A percentile compares a stretch with the other conserved stretches of the same genome.
Evolutionary conservation across 2,888 invertebrate genomes (phyloP).

Genomic region (Aphidoletes aphidimyza): DNA sequence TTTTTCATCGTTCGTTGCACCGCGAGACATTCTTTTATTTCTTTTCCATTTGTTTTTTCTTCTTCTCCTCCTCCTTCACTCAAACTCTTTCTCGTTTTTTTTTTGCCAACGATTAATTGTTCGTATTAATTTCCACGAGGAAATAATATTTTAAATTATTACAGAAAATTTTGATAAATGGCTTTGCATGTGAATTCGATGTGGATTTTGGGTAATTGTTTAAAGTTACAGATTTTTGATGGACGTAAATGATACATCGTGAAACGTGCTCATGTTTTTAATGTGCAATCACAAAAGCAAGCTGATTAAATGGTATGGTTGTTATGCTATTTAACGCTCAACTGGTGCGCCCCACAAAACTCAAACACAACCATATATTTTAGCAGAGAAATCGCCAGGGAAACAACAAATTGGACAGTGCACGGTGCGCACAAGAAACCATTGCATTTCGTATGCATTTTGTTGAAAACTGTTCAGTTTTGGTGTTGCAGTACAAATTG

Average conservation of each 20-base stretch:
- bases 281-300: background rate
- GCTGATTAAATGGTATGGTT: conserved; percentile 7
- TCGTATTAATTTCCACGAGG: background rate
- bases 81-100: too few species aligned
- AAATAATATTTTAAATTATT: conserved; percentile 13
- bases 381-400: conserved; percentile 4
- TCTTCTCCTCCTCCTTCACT: background rate
- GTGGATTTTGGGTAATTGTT: conserved; percentile 25
- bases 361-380: background rate
- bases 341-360: background rate
- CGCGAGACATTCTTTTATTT: background rate
- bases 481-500: conserved; percentile 3
- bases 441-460: background rate
- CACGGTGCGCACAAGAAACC: too few species aligned
- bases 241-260: background rate
- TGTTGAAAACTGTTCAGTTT: too few species aligned
- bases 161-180: conserved; percentile 9
- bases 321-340: background rate
- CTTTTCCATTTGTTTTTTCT: background rate
- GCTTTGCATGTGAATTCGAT: conserved; percentile 19
- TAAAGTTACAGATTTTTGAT: conserved; percentile 25
- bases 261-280: background rate
- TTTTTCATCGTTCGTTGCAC: conserved; percentile 12
- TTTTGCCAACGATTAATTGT: conserved; percentile 17
- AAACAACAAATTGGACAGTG: background rate